Conservation (phyloP, 2,797 vertebrate genomes). For the Periophthalmus magnuspinnatus region DNA sequence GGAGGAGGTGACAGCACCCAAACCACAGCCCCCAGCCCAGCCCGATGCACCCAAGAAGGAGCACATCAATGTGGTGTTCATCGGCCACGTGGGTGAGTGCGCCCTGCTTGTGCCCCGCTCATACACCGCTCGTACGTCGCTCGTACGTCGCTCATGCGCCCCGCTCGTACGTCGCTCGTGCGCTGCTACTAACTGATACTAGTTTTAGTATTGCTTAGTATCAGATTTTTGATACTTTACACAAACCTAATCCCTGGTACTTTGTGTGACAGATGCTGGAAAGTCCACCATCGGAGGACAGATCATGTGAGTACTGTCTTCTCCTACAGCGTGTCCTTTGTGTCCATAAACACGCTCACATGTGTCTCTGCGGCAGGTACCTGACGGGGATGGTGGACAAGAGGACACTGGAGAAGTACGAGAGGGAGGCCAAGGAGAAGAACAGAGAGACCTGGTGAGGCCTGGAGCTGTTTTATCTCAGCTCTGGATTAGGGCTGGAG, state of each 20-base stretch:
- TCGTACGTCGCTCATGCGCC: too few species aligned
- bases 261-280: conserved; percentile 84
- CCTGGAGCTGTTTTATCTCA: not conserved
- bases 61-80: conserved; percentile 98
- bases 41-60: conserved; percentile 95
- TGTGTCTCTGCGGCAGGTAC: conserved; percentile 79
- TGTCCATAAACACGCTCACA: not conserved
- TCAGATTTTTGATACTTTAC: too few species aligned
- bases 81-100: conserved; percentile 96
- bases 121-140: too few species aligned
- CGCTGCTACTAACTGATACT: too few species aligned
- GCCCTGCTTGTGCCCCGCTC: too few species aligned
- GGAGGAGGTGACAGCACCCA: conserved; percentile 87
- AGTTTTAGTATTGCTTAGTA: too few species aligned
- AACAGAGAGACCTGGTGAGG: conserved; percentile 98
- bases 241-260: too few species aligned
- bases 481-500: not conserved
- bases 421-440: conserved; percentile 99
- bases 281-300: conserved; percentile 99
- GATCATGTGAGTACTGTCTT: conserved; percentile 89
- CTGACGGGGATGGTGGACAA: conserved; percentile 99
- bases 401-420: conserved; percentile 98
- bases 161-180: too few species aligned
- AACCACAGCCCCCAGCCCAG: conserved; percentile 77
- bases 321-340: not conserved